Conservation (phyloP, 1,140 invertebrate genomes). For the Bombus terrestris region DNA sequence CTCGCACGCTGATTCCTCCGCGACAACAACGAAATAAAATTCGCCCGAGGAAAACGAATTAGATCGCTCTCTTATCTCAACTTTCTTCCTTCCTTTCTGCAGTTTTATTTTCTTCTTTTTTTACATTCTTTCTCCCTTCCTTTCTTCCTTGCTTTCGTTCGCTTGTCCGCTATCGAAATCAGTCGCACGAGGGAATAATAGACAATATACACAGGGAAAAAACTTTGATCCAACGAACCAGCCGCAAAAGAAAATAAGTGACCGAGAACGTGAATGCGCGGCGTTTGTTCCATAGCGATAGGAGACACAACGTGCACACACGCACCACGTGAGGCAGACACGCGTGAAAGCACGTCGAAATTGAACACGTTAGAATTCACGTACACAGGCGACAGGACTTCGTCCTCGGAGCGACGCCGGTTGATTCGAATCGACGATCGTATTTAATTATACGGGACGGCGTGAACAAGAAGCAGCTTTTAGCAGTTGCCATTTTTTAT, state of each 20-base stretch:
- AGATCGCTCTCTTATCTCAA: not conserved
- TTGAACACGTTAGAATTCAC: conserved; percentile 49
- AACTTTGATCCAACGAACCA: conserved; percentile 78
- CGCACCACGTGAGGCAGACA: not conserved
- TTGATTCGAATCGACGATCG: conserved; percentile 58
- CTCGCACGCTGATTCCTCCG: conserved; percentile 23
- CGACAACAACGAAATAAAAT: conserved; percentile 65
- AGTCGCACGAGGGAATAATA: conserved; percentile 52
- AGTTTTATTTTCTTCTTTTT: not conserved
- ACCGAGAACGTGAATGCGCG: conserved; percentile 48
- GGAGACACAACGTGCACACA: not conserved
- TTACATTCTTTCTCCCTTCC: not conserved
- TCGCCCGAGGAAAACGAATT: conserved; percentile 57
- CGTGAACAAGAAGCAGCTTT: conserved; percentile 17
- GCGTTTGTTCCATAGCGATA: not conserved
- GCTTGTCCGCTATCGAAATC: conserved; percentile 1
- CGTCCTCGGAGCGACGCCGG: conserved; percentile 43
- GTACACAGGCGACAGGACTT: conserved; percentile 50
- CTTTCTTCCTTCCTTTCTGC: not conserved
- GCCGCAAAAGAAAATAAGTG: conserved; percentile 66
- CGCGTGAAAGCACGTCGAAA: conserved; percentile 39
- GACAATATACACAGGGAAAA: conserved; percentile 62
- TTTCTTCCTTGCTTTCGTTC: not conserved
- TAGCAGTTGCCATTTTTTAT: not conserved
- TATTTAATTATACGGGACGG: conserved; percentile 21